Evolutionary conservation across 2,888 invertebrate genomes (phyloP), one percentile per base, ranked within the genome.

Genomic region (Melipona beecheii): DNA sequence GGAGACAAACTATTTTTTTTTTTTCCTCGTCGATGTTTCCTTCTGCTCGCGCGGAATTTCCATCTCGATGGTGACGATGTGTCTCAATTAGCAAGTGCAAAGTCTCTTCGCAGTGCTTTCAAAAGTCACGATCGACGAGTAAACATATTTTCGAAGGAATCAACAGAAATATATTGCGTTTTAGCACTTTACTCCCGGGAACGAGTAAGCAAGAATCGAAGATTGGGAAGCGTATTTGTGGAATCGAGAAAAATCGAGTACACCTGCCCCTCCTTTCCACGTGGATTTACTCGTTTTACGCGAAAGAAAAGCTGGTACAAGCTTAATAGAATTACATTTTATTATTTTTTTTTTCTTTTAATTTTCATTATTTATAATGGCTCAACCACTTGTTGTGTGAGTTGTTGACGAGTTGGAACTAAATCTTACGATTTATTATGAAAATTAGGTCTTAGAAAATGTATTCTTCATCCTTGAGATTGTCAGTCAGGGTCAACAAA

Each of bases 111-210:
- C 58, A n/a, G 66, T 27, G 52, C 43, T 81, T 69, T 76, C 58
- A 31, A 69, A 50, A 54, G 50, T 62, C 24, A 31, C 31, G 54
- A 70, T 77, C 27, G 50, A 71, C 56, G 58, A 68, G 43, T 77
- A 75, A 21, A 19, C 77, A 27, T 60, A 52, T 43, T 17, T 43
- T 27, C 60, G 31, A 70, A 36, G 27, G 52, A 36, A 76, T 82
- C 68, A 64, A 82, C 76, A 75, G 60, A 64, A 75, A 81, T 79
- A 65, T 60, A 69, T 77, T 77, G 70, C 69, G 80, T 90, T 89
- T 90, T 89, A 90, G 89, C 90, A 90, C 90, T 43, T 85, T 85
- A 79, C 11, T 21, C 43, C 58, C 72, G 66, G 65, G 79, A 58
- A 66, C 21, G 75, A 49, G 43, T 62, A 86, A 86, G 89, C 65